phyloP scores from a whole-genome alignment of 2,888 invertebrate species.

The Scaptodrosophila latifasciaeformis region DNA sequence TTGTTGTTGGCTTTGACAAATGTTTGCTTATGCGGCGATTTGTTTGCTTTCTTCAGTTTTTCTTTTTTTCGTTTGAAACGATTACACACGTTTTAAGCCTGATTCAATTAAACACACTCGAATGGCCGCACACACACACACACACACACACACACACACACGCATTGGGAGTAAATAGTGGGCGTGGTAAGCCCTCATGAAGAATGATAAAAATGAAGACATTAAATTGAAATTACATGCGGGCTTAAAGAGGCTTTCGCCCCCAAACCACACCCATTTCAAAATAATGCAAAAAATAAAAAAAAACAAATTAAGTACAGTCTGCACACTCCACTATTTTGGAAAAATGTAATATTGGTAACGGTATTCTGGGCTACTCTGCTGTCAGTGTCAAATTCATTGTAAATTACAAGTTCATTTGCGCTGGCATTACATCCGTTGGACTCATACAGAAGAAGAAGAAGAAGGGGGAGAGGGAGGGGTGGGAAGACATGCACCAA shows the following conservation, averaged over 20 bases:
- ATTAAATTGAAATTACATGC: slow-evolving; percentile 1
- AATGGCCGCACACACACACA: no score
- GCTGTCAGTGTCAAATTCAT: slow-evolving; percentile 66
- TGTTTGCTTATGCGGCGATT: slow-evolving; percentile 28
- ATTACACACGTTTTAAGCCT: slow-evolving; percentile 55
- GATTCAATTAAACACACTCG: slow-evolving; percentile 60
- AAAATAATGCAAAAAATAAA: no score
- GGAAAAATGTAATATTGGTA: no score
- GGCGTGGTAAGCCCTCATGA: slow-evolving; percentile 23
- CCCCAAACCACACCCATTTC: background rate
- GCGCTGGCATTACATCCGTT: slow-evolving; percentile 56
- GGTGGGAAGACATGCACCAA: background rate
- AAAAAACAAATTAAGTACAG: slow-evolving; percentile 29
- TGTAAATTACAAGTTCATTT: slow-evolving; percentile 66
- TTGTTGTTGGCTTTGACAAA: slow-evolving; percentile 8
- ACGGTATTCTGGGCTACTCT: slow-evolving; percentile 23
- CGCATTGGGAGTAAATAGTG: slow-evolving; percentile 2
- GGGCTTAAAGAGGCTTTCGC: slow-evolving; percentile 13
- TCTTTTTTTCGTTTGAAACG: slow-evolving; percentile 34
- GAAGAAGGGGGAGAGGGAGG: slow-evolving; percentile 4
- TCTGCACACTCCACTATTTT: no score
- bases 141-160: no score
- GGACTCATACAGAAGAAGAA: slow-evolving; percentile 22
- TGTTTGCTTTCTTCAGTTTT: background rate
- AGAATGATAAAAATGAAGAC: background rate